Evolutionary conservation across 2,113 vertebrate genomes (phyloP).

Genomic region (Hydrolagus affinis): DNA sequence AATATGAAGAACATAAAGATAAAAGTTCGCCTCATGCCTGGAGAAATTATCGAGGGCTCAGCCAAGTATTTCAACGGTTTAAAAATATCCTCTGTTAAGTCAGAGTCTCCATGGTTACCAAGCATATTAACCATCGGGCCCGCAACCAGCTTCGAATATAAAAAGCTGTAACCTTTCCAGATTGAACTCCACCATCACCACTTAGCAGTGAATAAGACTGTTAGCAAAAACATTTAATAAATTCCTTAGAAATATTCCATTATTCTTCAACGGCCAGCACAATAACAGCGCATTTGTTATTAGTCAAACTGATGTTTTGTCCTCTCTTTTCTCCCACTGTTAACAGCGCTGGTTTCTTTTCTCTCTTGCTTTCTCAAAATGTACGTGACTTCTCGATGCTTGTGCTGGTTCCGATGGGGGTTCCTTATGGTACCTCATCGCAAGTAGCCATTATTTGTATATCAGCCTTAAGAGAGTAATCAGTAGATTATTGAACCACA

Average conservation of each 20-base stretch:
- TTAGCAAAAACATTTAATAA: not conserved
- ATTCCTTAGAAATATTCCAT: not conserved
- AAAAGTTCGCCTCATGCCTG: not conserved
- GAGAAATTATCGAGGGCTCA: not conserved
- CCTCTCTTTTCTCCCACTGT: not conserved
- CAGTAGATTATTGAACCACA: no score
- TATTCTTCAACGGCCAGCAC: not conserved
- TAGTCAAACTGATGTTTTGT: not conserved
- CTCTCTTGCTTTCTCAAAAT: no score
- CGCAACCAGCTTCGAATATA: conserved; percentile 16
- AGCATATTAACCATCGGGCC: conserved; percentile 23
- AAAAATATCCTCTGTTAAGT: conserved; percentile 25
- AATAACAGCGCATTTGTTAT: not conserved
- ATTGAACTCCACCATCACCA: not conserved
- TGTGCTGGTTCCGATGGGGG: no score
- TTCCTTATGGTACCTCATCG: no score
- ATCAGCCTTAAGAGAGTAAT: no score
- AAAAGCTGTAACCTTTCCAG: conserved; percentile 22
- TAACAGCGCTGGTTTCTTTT: not conserved
- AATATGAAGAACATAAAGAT: not conserved
- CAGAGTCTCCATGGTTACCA: conserved; percentile 28
- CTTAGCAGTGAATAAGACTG: conserved; percentile 7
- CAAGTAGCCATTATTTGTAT: no score
- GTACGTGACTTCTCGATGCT: no score
- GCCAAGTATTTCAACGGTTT: conserved; percentile 29